Base-by-base conservation (phyloP, 1,140 invertebrate species). In the Drosophila azteca region DNA sequence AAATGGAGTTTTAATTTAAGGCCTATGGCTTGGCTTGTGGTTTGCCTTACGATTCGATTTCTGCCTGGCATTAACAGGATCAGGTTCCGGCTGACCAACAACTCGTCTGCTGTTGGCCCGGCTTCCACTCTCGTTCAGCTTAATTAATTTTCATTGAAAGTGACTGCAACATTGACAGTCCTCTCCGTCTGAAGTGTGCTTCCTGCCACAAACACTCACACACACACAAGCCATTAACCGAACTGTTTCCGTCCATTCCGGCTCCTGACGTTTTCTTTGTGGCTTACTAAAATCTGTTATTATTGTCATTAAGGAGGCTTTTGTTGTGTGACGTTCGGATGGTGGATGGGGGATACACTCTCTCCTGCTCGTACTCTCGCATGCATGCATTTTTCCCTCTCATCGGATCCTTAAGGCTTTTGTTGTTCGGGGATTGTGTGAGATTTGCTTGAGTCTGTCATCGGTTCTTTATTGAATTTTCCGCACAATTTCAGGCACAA, bases 131-230 rank as follows among this genome's bases (percentile, higher is more conserved):
- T 49, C 77, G 76, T 63, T 70, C 59, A 62, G 51, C 73, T 57
- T 77, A 77, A 77, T 77, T 74, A 77, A 61, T 71, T 77, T 77
- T 51, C 66, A 61, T 77, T 77, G 60, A 65, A 49, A 77, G 65
- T 70, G 65, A 53, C 65, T 64, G 66, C 63, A 52, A 17, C 74
- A 59, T 59, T 54, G 71, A 41, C 54, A 66, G 46, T 74, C 63
- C 66, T 65, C 55, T 31, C 61, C 6, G 39, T 45, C 29, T 1
- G 43, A 24, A 49, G 11, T 15, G n/a, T 5, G 63, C 67, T 35
- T 54, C 52, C 63, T 61, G 58, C 43, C 64, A 44, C 39, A 41
- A 39, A 49, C 46, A 41, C 59, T 41, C 35, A 62, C 48, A 44
- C 43, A 65, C 26, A 49, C n/a, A 51, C 52, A 59, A 50, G 44